Evolutionary conservation across 1,140 invertebrate species (phyloP).

Genomic region (Physella acuta): DNA sequence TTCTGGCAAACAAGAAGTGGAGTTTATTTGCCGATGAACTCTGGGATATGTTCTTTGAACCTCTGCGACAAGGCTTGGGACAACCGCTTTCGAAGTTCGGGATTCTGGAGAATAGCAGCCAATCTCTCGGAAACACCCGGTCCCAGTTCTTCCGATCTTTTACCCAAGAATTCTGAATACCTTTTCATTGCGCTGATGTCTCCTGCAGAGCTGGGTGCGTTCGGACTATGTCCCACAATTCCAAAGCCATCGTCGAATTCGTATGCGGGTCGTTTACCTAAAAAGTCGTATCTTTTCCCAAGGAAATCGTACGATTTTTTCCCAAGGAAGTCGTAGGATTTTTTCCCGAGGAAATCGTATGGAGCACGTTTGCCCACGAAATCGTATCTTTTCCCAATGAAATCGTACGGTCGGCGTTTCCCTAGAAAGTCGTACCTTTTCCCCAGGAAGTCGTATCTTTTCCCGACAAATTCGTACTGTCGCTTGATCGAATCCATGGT

Average conservation of each 20-base stretch:
- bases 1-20: too few relatives aligned
- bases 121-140: not conserved
- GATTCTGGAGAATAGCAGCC: not conserved
- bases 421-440: constrained; percentile 14
- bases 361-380: not conserved
- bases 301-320: not conserved
- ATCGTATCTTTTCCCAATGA: constrained; percentile 9
- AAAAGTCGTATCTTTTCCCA: not conserved
- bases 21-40: constrained; percentile 16
- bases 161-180: constrained; percentile 11
- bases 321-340: constrained; percentile 9
- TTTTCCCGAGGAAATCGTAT: not conserved
- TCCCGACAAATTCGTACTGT: constrained; percentile 16
- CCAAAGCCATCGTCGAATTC: not conserved
- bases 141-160: constrained; percentile 4
- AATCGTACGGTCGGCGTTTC: constrained; percentile 5
- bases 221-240: not conserved
- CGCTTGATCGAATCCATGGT: too few relatives aligned
- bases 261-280: not conserved
- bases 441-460: constrained; percentile 9
- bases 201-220: not conserved
- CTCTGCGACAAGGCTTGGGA: not conserved
- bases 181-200: not conserved
- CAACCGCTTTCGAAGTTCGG: not conserved
- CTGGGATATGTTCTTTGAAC: constrained; percentile 5